Percentiles rank a stretch among this genome's conserved stretches.
Conservation (phyloP, 2,113 vertebrate genomes). For the Camelus dromedarius region DNA sequence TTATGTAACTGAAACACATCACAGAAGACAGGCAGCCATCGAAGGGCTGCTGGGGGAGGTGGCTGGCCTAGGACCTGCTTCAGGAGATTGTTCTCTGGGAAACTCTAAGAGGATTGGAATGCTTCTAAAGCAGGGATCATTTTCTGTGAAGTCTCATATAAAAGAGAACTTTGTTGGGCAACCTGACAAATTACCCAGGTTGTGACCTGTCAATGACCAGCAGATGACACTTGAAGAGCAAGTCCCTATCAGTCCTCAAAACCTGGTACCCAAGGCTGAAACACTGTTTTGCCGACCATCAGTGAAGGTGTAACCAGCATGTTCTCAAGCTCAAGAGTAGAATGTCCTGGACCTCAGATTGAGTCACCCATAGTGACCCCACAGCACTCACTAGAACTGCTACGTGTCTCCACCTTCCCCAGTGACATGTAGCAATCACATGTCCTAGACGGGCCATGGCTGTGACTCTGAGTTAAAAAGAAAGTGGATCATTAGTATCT, state of each 20-base stretch:
- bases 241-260: not conserved
- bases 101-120: not conserved
- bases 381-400: not conserved
- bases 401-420: not conserved
- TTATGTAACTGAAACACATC: conserved; percentile 44
- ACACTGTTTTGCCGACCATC: not conserved
- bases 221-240: not conserved
- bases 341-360: not conserved
- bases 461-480: not conserved
- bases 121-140: not conserved
- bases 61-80: not conserved
- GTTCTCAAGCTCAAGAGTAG: not conserved
- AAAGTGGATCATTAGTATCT: not conserved
- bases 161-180: not conserved
- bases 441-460: not conserved
- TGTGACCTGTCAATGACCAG: not conserved
- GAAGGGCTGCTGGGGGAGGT: not conserved
- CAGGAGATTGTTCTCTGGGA: not conserved
- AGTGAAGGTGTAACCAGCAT: not conserved
- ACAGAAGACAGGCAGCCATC: conserved; percentile 40
- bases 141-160: not conserved
- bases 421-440: not conserved
- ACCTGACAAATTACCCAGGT: not conserved
- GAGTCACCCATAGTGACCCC: not conserved
- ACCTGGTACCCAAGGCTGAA: not conserved